Base-by-base conservation (phyloP, 2,113 vertebrate species). In the Mesocricetus auratus region DNA sequence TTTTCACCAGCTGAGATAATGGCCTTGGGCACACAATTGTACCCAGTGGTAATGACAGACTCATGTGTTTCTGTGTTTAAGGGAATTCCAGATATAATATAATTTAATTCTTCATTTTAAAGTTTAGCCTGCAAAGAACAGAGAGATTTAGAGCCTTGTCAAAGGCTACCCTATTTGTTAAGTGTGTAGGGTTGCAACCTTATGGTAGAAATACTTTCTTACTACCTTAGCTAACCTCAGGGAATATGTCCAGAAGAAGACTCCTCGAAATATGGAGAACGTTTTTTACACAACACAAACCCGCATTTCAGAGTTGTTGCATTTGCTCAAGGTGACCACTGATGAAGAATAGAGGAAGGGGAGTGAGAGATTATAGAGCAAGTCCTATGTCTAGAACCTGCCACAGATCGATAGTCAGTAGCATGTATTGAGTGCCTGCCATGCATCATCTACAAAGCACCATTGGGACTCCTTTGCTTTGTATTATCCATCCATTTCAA, bases 61-160 rank as follows among this genome's bases (percentile, higher is more conserved):
- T 81, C 9, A 3, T 29, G 62, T 62, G 19, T 85, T 94, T 73
- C 1, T 56, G 39, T n/a, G 60, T 13, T 62, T 62, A 42, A 89
- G 95, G 56, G 50, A 60, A 96, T 88, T 82, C 85, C 53, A 74
- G 77, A 68, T 75, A 94, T 53, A 75, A 68, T 42, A 45, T 26
- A n/a, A 73, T 87, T 29, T 17, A 39, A 45, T 56, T 66, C 29
- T 19, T 93, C 85, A 62, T 77, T 93, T 94, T 86, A 73, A 1
- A 88, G n/a, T 42, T 73, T 29, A 94, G 60, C 29, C 62, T 85
- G 15, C 53, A 29, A 90, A 73, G 50, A 93, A 50, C 21, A 79
- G 86, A 86, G 64, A 83, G 47, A 56, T 79, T 89, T 83, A 77
- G 47, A 11, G 31, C 83, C 50, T 75, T 69, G 21, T n/a, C 16